Evolutionary conservation across 2,797 vertebrate genomes (phyloP).

Genomic region (Oryzias dopingdopingensis): DNA sequence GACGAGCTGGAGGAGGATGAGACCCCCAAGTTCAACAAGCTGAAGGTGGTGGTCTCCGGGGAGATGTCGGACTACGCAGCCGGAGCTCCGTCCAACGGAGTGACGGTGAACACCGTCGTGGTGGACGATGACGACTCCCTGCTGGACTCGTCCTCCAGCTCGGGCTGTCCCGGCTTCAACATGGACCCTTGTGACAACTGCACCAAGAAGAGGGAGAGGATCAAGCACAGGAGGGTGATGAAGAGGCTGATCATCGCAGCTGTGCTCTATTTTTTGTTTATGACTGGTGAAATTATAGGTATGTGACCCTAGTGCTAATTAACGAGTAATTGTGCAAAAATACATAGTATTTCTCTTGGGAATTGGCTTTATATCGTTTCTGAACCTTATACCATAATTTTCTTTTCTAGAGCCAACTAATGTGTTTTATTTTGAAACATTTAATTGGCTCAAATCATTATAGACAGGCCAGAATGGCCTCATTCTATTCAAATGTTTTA

Average conservation of each 20-base stretch:
- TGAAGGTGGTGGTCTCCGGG: constrained; percentile 89
- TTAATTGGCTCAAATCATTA: background rate
- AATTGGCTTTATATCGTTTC: background rate
- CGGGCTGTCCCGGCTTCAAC: constrained; percentile 60
- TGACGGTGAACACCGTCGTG: constrained; percentile 76
- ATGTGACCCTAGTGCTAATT: constrained; percentile 10
- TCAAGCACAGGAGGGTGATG: constrained; percentile 81
- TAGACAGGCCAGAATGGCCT: background rate
- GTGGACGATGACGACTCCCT: constrained; percentile 84
- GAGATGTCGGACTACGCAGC: constrained; percentile 77
- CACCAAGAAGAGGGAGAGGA: constrained; percentile 74
- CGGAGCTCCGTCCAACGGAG: constrained; percentile 66
- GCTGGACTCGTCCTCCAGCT: constrained; percentile 71
- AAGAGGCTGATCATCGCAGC: constrained; percentile 83
- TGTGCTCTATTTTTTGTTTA: constrained; percentile 90
- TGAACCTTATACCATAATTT: background rate
- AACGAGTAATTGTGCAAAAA: no score
- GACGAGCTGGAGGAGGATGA: constrained; percentile 83
- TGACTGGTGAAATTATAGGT: constrained; percentile 93
- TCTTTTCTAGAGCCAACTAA: background rate
- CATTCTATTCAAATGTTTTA: background rate
- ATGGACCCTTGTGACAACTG: constrained; percentile 85
- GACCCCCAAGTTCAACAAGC: constrained; percentile 83
- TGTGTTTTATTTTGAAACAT: background rate
- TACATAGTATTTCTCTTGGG: background rate